Evolutionary conservation across 2,888 invertebrate species (phyloP), one percentile per base, ranked within the genome.

Genomic region (Bembecia ichneumoniformis): DNA sequence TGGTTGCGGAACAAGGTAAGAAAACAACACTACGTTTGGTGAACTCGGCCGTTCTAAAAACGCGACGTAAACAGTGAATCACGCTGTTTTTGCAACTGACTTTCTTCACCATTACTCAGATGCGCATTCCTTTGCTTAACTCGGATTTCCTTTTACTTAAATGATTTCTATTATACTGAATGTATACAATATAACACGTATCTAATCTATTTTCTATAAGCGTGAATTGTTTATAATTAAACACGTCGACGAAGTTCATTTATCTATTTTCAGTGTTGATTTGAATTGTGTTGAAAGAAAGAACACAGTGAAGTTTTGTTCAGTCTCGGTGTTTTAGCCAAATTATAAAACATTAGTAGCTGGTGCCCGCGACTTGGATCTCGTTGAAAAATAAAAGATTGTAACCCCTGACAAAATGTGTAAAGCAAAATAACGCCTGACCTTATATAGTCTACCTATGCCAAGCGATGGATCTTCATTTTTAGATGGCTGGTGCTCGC

Each of bases 1-100:
- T 71, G 71, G 72, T 72, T 72, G 66, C 77, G 71, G 71, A 74
- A 75, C 77, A 67, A 83, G 83, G 83, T 82, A 78, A 77, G 71
- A 68, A 67, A 17, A 66, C 67, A 59, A 52, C 58, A 54, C 69
- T 68, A 63, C 71, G 60, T 72, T 69, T 57, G 66, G 68, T 63
- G 28, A 71, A 64, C 59, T 62, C 62, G 66, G 62, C 58, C 59
- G 63, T 58, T 67, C 59, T 68, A 65, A 71, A 68, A 71, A 69
- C 67, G 63, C 64, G 58, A 62, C 58, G 65, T 73, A 68, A 69
- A 71, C 66, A 71, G 47, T 63, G 69, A 72, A 62, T 71, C 64
- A 68, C 55, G 53, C 51, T 59, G 58, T 62, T 65, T 59, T 52
- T 58, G 58, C 59, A 58, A 56, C 55, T 63, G 58, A 62, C 62